A percentile compares a stretch with the other conserved stretches of the same genome.
Conservation (phyloP, 2,888 invertebrate species). For the Nebria salina region DNA sequence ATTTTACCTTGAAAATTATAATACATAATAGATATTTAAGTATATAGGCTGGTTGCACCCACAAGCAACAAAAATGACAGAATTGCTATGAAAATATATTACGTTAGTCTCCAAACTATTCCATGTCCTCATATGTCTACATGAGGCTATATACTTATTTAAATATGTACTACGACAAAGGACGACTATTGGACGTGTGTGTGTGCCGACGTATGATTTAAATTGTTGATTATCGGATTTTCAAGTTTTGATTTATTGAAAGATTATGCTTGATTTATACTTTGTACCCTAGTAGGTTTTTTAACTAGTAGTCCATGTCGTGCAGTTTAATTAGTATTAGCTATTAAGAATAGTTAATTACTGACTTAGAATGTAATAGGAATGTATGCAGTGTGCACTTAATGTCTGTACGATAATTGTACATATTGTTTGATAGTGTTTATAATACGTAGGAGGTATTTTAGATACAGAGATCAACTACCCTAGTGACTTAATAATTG, state of each 20-base stretch:
- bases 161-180: too few species aligned
- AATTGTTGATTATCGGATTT: slow-evolving; percentile 42
- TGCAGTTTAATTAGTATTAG: background rate
- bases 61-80: too few species aligned
- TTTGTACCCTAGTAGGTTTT: background rate
- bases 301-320: background rate
- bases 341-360: background rate
- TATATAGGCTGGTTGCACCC: too few species aligned
- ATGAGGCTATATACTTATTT: too few species aligned
- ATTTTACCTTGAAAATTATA: too few species aligned
- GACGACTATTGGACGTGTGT: background rate
- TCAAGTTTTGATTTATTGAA: slow-evolving; percentile 39
- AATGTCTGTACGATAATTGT: background rate
- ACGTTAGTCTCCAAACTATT: too few species aligned
- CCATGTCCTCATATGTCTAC: too few species aligned
- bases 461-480: background rate
- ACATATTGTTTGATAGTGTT: background rate
- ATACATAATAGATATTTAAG: too few species aligned
- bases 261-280: slow-evolving; percentile 37
- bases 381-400: background rate
- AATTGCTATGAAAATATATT: too few species aligned
- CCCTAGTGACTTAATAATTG: background rate
- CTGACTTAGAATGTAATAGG: background rate
- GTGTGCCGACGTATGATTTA: slow-evolving; percentile 20
- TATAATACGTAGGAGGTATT: too few species aligned